phyloP scores from a whole-genome alignment of 2,797 vertebrate genomes.

The Falco naumanni region DNA sequence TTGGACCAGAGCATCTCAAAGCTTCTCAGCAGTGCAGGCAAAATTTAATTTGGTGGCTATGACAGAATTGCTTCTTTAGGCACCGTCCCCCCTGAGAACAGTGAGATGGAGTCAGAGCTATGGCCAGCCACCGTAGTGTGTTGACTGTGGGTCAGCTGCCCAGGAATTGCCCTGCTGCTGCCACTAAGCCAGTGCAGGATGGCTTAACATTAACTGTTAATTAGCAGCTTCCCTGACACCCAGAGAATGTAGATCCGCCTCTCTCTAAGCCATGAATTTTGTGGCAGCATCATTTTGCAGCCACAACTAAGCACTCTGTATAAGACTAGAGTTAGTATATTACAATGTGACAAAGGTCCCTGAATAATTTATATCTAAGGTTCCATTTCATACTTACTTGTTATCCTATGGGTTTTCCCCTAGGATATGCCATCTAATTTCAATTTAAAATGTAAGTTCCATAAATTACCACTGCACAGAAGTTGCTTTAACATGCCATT shows the following conservation, averaged over 20 bases:
- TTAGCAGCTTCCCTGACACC: neutral
- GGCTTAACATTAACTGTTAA: neutral
- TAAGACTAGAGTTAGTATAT: neutral
- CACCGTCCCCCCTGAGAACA: rapidly evolving
- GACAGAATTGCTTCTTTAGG: neutral
- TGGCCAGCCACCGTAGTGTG: rapidly evolving
- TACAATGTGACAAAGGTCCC: neutral
- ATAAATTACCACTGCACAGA: constrained; percentile 29
- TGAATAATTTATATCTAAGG: constrained; percentile 44
- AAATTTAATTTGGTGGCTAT: neutral
- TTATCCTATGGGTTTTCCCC: constrained; percentile 49
- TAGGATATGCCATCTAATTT: constrained; percentile 45
- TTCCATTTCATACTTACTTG: constrained; percentile 43
- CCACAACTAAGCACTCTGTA: neutral
- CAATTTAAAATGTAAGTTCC: constrained; percentile 43
- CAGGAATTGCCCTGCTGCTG: neutral
- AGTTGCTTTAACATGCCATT: constrained; percentile 32
- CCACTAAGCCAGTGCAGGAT: neutral
- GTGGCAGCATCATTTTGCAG: neutral
- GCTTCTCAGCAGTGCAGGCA: neutral
- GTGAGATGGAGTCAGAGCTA: neutral
- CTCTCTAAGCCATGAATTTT: neutral
- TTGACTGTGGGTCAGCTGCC: neutral
- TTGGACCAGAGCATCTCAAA: neutral
- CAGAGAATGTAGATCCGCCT: neutral